Conservation (phyloP, 2,113 vertebrate species). For the Bufo gargarizans region DNA sequence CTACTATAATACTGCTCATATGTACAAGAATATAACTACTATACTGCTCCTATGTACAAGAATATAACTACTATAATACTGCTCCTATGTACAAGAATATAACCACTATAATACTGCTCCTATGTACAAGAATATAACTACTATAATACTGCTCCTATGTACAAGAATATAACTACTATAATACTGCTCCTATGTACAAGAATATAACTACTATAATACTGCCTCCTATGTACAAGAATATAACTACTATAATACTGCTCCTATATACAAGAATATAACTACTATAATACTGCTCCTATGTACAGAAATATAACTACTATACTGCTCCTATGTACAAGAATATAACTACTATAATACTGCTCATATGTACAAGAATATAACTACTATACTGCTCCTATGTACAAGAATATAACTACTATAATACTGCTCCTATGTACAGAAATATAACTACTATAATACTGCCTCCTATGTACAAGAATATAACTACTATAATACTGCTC, state of each 20-base stretch:
- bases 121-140: slow-evolving; percentile 13
- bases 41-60: background rate
- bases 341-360: slow-evolving; percentile 6
- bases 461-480: background rate
- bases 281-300: background rate
- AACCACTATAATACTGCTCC: background rate
- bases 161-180: slow-evolving; percentile 12
- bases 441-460: slow-evolving; percentile 7
- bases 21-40: slow-evolving; percentile 1
- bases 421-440: background rate
- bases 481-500: slow-evolving; percentile 11
- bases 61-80: slow-evolving; percentile 11
- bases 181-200: background rate
- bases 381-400: background rate
- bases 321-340: background rate
- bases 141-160: background rate
- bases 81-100: background rate
- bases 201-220: slow-evolving; percentile 20
- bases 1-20: background rate
- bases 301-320: background rate
- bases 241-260: background rate
- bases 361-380: slow-evolving; percentile 3
- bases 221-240: background rate
- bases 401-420: slow-evolving; percentile 7
- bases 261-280: slow-evolving; percentile 16